These are phyloP conservation scores for Apis cerana DNA, from an alignment of 1,140 invertebrate species.

Conservation along the genomic window DNA sequence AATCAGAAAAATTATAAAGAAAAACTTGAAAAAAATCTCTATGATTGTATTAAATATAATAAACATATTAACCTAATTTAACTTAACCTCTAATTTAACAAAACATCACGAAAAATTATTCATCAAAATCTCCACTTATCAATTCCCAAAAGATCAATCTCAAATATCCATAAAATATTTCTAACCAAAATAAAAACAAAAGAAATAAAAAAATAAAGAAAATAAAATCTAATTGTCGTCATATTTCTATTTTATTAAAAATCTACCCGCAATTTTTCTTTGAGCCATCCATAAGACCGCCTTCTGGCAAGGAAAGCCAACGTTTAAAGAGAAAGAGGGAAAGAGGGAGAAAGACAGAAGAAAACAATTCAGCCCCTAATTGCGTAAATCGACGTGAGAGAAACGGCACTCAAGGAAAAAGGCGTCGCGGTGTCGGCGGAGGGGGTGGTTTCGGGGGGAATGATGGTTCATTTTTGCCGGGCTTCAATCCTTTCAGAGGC, in stretches of 20 bases:
- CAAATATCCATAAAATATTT: background rate
- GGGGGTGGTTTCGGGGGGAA: constrained; percentile 9
- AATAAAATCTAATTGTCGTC: background rate
- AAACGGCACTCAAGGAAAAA: constrained; percentile 14
- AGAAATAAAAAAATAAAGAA: background rate
- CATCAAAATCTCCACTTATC: background rate
- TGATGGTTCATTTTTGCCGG: constrained; percentile 60
- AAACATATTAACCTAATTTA: background rate
- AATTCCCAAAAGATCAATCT: background rate
- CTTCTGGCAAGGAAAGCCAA: too few species aligned
- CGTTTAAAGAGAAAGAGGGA: background rate
- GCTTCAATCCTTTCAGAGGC: constrained; percentile 69
- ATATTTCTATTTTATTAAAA: background rate
- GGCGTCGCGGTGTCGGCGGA: constrained; percentile 6
- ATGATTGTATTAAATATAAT: too few species aligned
- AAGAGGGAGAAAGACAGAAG: background rate
- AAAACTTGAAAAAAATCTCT: too few species aligned
- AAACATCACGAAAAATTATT: background rate
- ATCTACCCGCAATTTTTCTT: background rate
- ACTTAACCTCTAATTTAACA: background rate
- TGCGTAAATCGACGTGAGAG: constrained; percentile 6
- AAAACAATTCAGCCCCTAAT: constrained; percentile 27
- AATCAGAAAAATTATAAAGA: too few species aligned
- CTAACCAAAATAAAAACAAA: background rate
- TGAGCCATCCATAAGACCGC: background rate